Percentiles rank a stretch among this genome's conserved stretches.
These are phyloP conservation scores for Xestoiulus laeticollis DNA, from an alignment of 2,888 invertebrate species.

Conservation along the genomic window DNA sequence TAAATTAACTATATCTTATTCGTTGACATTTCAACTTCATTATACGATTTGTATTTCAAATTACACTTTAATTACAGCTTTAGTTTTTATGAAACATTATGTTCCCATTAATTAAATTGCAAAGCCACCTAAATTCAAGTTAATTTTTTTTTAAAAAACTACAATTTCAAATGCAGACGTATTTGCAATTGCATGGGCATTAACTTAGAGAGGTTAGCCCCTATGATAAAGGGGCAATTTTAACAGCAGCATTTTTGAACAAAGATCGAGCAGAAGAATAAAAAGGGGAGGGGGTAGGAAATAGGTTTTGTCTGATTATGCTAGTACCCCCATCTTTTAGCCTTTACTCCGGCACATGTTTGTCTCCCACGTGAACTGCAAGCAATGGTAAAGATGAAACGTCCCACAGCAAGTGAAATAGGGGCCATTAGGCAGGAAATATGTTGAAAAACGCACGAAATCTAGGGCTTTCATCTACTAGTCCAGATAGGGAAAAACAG, in stretches of 20 bases:
- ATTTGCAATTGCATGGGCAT: neutral
- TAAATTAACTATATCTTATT: no score
- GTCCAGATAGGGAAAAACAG: slow-evolving; percentile 32
- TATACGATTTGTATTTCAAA: no score
- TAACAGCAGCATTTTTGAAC: neutral
- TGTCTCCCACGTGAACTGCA: slow-evolving; percentile 32
- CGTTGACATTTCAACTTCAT: no score
- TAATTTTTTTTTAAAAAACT: neutral
- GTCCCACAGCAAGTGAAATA: slow-evolving; percentile 11
- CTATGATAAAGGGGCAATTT: neutral
- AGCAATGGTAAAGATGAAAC: neutral
- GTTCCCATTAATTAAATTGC: no score
- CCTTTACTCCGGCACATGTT: slow-evolving; percentile 5
- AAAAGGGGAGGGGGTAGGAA: neutral
- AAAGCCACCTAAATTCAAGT: no score
- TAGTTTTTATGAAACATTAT: no score
- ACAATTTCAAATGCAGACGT: neutral
- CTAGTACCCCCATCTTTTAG: neutral
- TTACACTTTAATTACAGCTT: no score
- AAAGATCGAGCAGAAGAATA: neutral
- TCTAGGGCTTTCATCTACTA: neutral
- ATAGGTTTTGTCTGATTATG: slow-evolving; percentile 32
- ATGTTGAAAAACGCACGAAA: neutral
- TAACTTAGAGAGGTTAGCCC: neutral
- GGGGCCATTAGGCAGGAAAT: slow-evolving; percentile 25